Conservation (phyloP, 2,888 invertebrate species). For the Athrips mouffetella region DNA sequence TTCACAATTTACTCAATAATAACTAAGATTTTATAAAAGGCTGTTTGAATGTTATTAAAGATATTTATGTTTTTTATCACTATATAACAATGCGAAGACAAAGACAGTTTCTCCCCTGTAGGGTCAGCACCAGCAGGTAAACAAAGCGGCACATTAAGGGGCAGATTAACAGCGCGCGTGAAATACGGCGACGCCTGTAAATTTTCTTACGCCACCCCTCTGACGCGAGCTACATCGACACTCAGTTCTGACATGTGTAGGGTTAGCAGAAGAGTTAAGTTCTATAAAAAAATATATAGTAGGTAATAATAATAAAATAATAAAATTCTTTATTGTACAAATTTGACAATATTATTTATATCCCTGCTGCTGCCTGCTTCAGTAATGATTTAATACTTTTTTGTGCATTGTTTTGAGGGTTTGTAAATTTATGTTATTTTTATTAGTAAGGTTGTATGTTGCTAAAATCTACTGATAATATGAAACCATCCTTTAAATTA, state of each 20-base stretch:
- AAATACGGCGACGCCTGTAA: conserved; percentile 75
- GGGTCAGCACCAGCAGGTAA: conserved; percentile 68
- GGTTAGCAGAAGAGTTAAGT: conserved; percentile 39
- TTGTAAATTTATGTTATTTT: too few relatives aligned
- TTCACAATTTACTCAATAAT: too few relatives aligned
- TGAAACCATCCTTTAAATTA: too few relatives aligned
- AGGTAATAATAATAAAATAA: neutral
- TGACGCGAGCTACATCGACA: conserved; percentile 69
- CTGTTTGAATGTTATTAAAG: too few relatives aligned
- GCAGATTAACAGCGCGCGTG: conserved; percentile 74
- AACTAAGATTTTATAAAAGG: too few relatives aligned
- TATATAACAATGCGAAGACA: neutral
- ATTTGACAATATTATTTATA: too few relatives aligned
- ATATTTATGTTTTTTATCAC: neutral
- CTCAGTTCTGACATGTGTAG: conserved; percentile 60
- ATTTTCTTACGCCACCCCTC: conserved; percentile 73
- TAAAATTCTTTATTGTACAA: too few relatives aligned
- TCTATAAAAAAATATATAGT: neutral
- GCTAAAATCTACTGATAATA: too few relatives aligned
- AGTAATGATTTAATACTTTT: too few relatives aligned
- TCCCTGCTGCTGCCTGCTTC: too few relatives aligned
- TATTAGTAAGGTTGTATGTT: too few relatives aligned
- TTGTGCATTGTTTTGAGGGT: too few relatives aligned
- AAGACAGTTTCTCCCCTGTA: conserved; percentile 20
- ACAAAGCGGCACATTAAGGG: conserved; percentile 75